Conservation (phyloP, 1,140 invertebrate genomes). For the Bombyx mandarina region DNA sequence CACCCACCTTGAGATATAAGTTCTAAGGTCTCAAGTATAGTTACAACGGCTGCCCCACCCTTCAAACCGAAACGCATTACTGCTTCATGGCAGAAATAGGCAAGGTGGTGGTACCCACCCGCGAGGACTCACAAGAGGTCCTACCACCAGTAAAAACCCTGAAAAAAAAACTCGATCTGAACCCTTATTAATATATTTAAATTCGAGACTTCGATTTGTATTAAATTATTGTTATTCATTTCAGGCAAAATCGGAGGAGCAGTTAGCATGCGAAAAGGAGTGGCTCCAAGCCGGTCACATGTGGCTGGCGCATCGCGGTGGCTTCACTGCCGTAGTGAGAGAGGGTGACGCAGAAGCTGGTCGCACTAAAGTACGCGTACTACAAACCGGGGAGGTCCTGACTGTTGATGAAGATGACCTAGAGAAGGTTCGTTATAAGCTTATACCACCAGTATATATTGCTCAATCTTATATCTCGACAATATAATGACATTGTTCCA, state of each 20-base stretch:
- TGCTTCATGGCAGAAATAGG: too few species aligned
- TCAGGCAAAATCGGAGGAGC: constrained; percentile 86
- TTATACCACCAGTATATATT: neutral
- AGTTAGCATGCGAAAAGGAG: constrained; percentile 83
- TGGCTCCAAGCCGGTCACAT: constrained; percentile 86
- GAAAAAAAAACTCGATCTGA: too few species aligned
- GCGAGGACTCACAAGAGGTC: too few species aligned
- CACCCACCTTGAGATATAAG: too few species aligned
- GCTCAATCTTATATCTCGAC: neutral
- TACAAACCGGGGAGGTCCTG: constrained; percentile 83
- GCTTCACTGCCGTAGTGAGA: constrained; percentile 86
- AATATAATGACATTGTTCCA: neutral
- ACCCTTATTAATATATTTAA: too few species aligned
- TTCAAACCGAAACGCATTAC: too few species aligned
- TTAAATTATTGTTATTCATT: constrained; percentile 4
- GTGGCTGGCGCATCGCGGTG: constrained; percentile 92
- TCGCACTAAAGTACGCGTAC: constrained; percentile 81
- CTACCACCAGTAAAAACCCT: too few species aligned
- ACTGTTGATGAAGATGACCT: constrained; percentile 94
- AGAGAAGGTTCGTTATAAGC: constrained; percentile 78
- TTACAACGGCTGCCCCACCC: too few species aligned
- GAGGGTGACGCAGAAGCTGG: constrained; percentile 70
- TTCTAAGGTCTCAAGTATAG: too few species aligned
- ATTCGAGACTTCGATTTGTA: too few species aligned
- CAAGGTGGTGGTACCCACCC: too few species aligned